Conservation (phyloP, 2,797 vertebrate genomes). For the Pitangus sulphuratus region DNA sequence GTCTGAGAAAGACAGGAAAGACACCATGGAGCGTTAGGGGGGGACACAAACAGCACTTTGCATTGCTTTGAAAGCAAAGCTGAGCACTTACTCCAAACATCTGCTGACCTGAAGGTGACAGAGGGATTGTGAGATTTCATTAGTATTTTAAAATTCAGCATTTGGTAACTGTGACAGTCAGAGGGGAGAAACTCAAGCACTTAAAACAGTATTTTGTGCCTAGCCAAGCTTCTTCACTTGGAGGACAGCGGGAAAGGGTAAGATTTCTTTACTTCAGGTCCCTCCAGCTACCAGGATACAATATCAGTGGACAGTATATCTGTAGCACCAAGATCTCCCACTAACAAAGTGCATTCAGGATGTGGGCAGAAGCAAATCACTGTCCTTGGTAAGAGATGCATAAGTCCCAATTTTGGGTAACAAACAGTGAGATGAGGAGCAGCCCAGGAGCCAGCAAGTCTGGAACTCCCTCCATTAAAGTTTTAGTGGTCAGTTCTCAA, state of each 20-base stretch:
- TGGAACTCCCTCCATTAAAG: not conserved
- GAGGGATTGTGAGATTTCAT: not conserved
- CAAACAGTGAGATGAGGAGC: not conserved
- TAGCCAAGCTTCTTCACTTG: not conserved
- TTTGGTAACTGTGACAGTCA: not conserved
- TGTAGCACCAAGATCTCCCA: not conserved
- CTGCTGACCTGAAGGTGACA: not conserved
- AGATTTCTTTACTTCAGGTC: not conserved
- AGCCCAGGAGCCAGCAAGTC: not conserved
- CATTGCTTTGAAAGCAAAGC: not conserved
- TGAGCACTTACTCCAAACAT: not conserved
- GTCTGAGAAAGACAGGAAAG: slow-evolving; percentile 63
- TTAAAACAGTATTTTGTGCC: not conserved
- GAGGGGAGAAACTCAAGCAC: not conserved
- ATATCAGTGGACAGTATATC: not conserved
- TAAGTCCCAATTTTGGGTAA: not conserved
- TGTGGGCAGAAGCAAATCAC: not conserved
- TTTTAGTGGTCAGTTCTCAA: not conserved
- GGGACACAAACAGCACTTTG: not conserved
- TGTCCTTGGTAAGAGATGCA: not conserved
- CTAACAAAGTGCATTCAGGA: not conserved
- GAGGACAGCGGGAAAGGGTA: not conserved
- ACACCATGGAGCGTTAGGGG: accelerated
- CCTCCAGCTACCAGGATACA: not conserved
- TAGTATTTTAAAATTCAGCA: not conserved